phyloP scores from a whole-genome alignment of 2,113 vertebrate genomes.

The Dromaius novaehollandiae region DNA sequence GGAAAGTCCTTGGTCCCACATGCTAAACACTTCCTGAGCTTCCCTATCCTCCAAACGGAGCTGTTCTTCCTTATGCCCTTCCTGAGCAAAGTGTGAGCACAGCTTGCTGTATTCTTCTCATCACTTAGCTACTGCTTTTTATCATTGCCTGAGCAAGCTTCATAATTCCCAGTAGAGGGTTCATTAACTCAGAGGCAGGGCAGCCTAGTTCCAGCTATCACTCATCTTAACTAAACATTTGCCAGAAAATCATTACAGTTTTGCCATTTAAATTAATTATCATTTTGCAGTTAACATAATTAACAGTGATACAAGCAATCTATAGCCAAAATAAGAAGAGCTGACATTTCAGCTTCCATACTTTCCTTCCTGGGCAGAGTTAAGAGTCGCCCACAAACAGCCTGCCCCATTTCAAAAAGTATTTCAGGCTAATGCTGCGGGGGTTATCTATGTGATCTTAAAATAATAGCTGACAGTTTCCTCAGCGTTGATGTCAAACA shows the following conservation, averaged over 20 bases:
- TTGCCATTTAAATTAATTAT: slow-evolving; percentile 25
- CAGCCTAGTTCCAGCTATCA: background rate
- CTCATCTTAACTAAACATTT: background rate
- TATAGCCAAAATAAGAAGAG: background rate
- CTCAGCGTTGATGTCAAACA: background rate
- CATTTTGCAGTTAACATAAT: background rate
- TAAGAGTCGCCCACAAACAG: background rate
- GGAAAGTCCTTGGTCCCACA: background rate
- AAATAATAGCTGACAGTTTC: background rate
- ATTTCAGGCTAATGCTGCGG: background rate
- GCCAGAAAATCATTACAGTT: background rate
- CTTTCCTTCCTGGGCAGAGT: background rate
- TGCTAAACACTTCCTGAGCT: background rate
- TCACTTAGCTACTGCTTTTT: background rate
- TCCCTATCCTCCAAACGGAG: background rate
- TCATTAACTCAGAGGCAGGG: background rate
- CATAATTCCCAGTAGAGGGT: background rate
- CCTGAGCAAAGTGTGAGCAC: background rate
- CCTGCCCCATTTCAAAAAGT: background rate
- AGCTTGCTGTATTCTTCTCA: background rate
- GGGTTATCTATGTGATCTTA: background rate
- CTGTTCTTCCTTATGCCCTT: background rate
- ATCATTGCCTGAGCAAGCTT: background rate
- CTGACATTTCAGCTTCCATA: background rate
- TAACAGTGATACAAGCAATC: background rate